phyloP scores from a whole-genome alignment of 2,797 vertebrate genomes.

The Cynodonichthys magdalenae region DNA sequence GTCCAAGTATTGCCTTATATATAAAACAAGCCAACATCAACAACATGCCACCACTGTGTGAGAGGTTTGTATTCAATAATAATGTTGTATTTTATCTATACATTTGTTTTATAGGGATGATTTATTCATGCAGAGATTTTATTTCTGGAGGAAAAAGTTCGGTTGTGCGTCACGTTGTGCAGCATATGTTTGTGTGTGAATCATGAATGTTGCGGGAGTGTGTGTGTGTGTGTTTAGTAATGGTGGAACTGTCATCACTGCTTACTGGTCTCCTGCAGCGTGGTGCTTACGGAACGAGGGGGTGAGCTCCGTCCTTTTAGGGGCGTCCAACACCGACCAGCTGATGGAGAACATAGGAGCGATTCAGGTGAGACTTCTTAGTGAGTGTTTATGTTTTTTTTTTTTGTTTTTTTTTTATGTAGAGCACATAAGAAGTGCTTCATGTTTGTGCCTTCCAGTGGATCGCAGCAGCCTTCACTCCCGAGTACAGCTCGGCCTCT shows the following conservation, averaged over 20 bases:
- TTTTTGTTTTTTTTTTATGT: background rate
- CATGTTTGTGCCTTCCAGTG: constrained; percentile 28
- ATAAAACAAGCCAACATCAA: too few species aligned
- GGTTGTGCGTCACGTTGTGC: constrained; percentile 1
- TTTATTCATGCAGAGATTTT: too few species aligned
- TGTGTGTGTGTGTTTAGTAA: constrained; percentile 7
- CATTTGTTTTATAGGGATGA: too few species aligned
- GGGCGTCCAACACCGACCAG: constrained; percentile 95
- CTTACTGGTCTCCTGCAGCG: constrained; percentile 85
- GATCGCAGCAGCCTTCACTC: constrained; percentile 44
- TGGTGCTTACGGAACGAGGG: constrained; percentile 98
- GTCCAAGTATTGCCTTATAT: too few species aligned
- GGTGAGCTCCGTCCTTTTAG: constrained; percentile 95
- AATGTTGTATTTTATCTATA: background rate
- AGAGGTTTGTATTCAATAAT: background rate
- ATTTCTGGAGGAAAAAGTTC: background rate
- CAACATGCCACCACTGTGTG: too few species aligned
- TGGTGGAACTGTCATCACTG: constrained; percentile 63
- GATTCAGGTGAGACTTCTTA: constrained; percentile 88
- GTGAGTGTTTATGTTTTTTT: too few species aligned
- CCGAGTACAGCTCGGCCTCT: constrained; percentile 55
- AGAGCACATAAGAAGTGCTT: constrained; percentile 10
- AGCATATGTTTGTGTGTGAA: constrained; percentile 16
- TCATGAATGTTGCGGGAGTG: background rate
- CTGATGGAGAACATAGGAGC: constrained; percentile 99